phyloP scores from a whole-genome alignment of 2,113 vertebrate genomes.

The Aptenodytes patagonicus region DNA sequence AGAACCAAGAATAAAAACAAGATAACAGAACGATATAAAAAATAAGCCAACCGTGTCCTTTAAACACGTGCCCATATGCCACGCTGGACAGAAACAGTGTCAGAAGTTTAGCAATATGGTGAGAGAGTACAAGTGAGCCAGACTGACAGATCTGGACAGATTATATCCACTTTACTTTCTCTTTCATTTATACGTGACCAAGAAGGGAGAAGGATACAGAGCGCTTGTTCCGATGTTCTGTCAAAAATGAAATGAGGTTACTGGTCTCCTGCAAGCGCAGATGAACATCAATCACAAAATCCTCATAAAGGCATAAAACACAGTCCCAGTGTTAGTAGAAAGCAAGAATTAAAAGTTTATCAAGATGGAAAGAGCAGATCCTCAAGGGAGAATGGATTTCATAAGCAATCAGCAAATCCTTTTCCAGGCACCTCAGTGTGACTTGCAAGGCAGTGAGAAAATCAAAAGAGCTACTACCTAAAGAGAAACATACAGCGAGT shows the following conservation, averaged over 20 bases:
- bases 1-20: not conserved
- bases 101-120: not conserved
- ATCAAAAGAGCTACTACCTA: constrained; percentile 53
- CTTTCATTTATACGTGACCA: not conserved
- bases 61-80: not conserved
- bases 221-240: not conserved
- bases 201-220: not conserved
- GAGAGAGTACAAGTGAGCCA: not conserved
- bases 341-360: constrained; percentile 57
- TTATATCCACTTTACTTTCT: not conserved
- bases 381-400: constrained; percentile 46
- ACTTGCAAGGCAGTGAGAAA: not conserved
- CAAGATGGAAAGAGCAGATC: constrained; percentile 57
- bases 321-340: not conserved
- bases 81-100: not conserved
- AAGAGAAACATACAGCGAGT: not conserved
- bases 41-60: rapidly evolving
- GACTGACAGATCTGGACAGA: not conserved
- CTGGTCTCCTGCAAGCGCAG: not conserved
- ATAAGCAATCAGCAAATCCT: constrained; percentile 38
- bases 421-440: constrained; percentile 15
- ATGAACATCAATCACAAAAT: constrained; percentile 21
- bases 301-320: constrained; percentile 7
- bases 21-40: not conserved
- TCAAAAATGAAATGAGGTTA: constrained; percentile 13